phyloP scores from a whole-genome alignment of 1,140 invertebrate species.

The Temnothorax longispinosus region DNA sequence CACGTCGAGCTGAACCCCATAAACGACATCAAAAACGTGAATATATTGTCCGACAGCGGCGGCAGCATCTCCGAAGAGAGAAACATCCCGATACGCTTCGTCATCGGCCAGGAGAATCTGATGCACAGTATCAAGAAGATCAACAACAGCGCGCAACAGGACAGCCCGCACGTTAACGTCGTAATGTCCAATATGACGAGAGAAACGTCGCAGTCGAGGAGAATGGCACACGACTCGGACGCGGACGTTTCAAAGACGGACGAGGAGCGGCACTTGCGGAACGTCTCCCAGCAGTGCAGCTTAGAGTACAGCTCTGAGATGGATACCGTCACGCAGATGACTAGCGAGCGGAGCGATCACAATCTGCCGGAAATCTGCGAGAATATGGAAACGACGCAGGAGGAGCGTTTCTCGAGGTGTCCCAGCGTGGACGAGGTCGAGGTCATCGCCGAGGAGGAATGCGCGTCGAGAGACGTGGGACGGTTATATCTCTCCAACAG shows the following conservation, averaged over 20 bases:
- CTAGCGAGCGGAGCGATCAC: constrained; percentile 82
- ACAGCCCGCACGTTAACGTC: constrained; percentile 74
- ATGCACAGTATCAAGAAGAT: constrained; percentile 73
- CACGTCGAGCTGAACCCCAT: constrained; percentile 88
- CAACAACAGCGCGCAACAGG: constrained; percentile 75
- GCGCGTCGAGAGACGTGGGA: constrained; percentile 32
- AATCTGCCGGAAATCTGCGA: constrained; percentile 82
- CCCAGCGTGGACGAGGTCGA: constrained; percentile 67
- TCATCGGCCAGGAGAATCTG: constrained; percentile 82
- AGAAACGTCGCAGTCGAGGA: constrained; percentile 31
- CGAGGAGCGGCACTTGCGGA: constrained; percentile 85
- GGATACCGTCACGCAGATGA: constrained; percentile 89
- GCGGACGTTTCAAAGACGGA: constrained; percentile 84
- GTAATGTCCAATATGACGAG: constrained; percentile 22
- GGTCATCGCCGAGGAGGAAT: constrained; percentile 32
- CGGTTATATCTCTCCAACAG: constrained; percentile 78
- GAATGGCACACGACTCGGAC: constrained; percentile 79
- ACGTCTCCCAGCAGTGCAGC: constrained; percentile 87
- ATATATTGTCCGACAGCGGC: constrained; percentile 88
- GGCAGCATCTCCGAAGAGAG: constrained; percentile 84
- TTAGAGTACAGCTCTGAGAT: constrained; percentile 92
- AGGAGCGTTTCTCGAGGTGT: constrained; percentile 45
- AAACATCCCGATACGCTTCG: constrained; percentile 80
- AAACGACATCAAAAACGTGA: constrained; percentile 88
- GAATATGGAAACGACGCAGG: constrained; percentile 35